Conservation (phyloP, 2,888 invertebrate species). For the Troglohyphantes excavatus region DNA sequence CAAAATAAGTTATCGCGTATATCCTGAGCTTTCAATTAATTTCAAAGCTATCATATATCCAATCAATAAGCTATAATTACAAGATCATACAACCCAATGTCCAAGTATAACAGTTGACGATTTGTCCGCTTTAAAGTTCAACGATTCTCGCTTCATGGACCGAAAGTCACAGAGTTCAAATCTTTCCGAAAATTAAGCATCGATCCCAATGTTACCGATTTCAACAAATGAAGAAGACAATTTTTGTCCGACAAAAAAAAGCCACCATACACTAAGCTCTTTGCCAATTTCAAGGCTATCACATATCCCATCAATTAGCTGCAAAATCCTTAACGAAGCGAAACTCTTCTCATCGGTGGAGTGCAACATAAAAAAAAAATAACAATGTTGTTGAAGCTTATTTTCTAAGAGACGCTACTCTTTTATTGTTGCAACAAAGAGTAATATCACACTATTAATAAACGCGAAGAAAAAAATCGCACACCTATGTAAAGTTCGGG, state of each 20-base stretch:
- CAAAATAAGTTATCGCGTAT: not conserved
- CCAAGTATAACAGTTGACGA: not conserved
- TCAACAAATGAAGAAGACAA: conserved; percentile 4
- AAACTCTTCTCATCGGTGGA: conserved; percentile 29
- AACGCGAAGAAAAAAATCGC: conserved; percentile 54
- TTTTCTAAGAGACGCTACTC: conserved; percentile 22
- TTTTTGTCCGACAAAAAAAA: not conserved
- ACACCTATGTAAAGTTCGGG: conserved; percentile 51
- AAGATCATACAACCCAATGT: not conserved
- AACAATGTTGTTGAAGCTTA: conserved; percentile 7
- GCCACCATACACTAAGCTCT: conserved; percentile 4
- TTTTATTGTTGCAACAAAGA: conserved; percentile 49
- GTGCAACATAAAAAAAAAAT: conserved; percentile 5
- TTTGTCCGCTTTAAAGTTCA: not conserved
- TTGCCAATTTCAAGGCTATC: conserved; percentile 59
- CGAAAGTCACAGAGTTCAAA: not conserved
- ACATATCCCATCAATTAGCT: conserved; percentile 40
- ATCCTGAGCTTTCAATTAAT: not conserved
- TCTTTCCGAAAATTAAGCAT: not conserved
- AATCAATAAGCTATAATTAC: not conserved
- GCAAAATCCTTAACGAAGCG: conserved; percentile 32
- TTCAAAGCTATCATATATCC: not conserved
- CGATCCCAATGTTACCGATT: not conserved
- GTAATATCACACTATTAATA: conserved; percentile 71
- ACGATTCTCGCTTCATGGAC: not conserved